Conservation (phyloP, 2,888 invertebrate species). For the Apamea epomidion region DNA sequence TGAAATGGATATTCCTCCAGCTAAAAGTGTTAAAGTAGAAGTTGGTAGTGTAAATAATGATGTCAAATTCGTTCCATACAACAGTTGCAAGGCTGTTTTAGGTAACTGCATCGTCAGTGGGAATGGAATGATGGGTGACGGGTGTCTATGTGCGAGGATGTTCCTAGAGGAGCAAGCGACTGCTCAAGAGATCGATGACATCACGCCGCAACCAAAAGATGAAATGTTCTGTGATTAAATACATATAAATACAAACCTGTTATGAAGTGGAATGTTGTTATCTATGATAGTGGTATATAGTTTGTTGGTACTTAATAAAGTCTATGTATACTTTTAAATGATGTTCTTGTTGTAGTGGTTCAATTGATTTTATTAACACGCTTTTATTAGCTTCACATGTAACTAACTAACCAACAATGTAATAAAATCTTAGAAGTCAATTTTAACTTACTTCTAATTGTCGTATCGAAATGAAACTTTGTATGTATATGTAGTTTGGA, state of each 20-base stretch:
- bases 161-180: slow-evolving; percentile 78
- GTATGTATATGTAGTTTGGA: neutral
- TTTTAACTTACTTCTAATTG: neutral
- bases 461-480: neutral
- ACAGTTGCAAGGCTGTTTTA: slow-evolving; percentile 83
- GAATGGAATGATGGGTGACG: slow-evolving; percentile 81
- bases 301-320: slow-evolving; percentile 63
- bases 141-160: slow-evolving; percentile 86
- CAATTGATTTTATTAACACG: neutral
- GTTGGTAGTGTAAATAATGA: slow-evolving; percentile 45
- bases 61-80: slow-evolving; percentile 73
- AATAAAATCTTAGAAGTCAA: neutral
- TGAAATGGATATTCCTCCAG: slow-evolving; percentile 73
- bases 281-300: slow-evolving; percentile 30
- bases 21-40: slow-evolving; percentile 42
- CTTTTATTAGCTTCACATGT: neutral
- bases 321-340: slow-evolving; percentile 23
- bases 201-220: slow-evolving; percentile 80
- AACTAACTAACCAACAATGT: neutral
- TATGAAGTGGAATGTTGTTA: slow-evolving; percentile 26
- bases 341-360: neutral
- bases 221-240: slow-evolving; percentile 61
- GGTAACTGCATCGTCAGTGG: slow-evolving; percentile 86
- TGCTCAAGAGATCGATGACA: slow-evolving; percentile 85
- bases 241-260: slow-evolving; percentile 12